Base-by-base conservation (phyloP, 2,113 vertebrate species). In the Callionymus lyra region DNA sequence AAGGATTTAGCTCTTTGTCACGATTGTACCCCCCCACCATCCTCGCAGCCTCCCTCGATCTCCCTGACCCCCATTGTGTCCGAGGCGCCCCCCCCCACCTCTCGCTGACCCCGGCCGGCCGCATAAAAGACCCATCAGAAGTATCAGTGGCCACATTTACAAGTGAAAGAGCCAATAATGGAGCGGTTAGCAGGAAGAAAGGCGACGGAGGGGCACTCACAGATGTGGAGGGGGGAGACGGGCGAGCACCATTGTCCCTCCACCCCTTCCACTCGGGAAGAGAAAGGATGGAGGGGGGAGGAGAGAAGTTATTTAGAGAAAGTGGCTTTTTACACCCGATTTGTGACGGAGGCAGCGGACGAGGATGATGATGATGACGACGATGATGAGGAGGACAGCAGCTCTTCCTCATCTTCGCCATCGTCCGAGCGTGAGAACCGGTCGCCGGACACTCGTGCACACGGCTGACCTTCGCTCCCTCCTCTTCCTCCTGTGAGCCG, bases 161-260 rank as follows among this genome's bases (percentile, higher is more conserved):
- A 94, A 93, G 80, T 94, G 90, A 93, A 94, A 91, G 85, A 83
- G 65, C 69, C 65, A 88, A 91, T 90, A 93, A 92, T 89, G 90
- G 91, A 90, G 88, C 88, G 89, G 90, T 94, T 93, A 91, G 86
- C 80, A 85, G 85, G 83, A 93, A 91, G 76, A 93, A 96, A 86
- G 84, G 80, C 81, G 82, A 85, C 87, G 84, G 88, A 89, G 88
- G 90, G 87, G 88, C 84, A 84, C 92, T 93, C 94, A 96, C 92
- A 97, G 93, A 97, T 97, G 92, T 96, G 91, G 77, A 81, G 82
- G 85, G 77, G 87, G 74, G 74, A 66, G 84, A 73, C 41, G 85
- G 80, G 83, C 70, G 21, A 27, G 21, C 21, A 4, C 21, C 21
- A 27, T 27, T 27, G 21, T 27, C 8, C 4, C 21, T 4, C 21